These are phyloP conservation scores for Boloria selene DNA, from an alignment of 2,888 invertebrate species.

Conservation along the genomic window DNA sequence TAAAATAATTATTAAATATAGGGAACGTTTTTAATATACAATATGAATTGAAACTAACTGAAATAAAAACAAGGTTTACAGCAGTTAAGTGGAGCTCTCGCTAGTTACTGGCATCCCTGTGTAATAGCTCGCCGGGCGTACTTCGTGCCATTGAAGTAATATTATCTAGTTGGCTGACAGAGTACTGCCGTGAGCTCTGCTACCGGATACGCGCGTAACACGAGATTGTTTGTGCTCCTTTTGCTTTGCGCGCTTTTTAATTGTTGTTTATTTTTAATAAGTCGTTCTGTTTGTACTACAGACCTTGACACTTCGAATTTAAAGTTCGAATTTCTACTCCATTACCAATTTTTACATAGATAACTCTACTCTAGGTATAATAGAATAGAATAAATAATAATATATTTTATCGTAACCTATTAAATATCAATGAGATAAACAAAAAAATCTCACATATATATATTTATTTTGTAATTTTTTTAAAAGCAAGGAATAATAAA, in stretches of 20 bases:
- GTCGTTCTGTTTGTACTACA: constrained; percentile 17
- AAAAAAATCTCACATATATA: too few relatives aligned
- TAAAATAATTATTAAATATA: too few relatives aligned
- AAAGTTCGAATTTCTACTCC: constrained; percentile 13
- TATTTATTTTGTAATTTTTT: too few relatives aligned
- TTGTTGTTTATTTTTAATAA: constrained; percentile 31
- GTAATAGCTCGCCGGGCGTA: constrained; percentile 44
- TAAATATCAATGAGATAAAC: background rate
- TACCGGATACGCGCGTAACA: constrained; percentile 52
- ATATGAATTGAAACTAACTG: background rate
- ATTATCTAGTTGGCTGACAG: constrained; percentile 51
- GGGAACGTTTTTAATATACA: too few relatives aligned
- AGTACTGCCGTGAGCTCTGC: constrained; percentile 46
- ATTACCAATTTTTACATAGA: constrained; percentile 1
- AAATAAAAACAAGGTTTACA: too few relatives aligned
- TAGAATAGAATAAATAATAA: too few relatives aligned
- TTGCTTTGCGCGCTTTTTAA: constrained; percentile 35
- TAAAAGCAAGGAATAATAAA: too few relatives aligned
- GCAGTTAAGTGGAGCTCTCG: background rate
- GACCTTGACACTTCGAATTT: constrained; percentile 27
- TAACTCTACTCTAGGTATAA: background rate
- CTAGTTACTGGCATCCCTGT: constrained; percentile 33
- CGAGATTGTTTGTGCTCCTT: constrained; percentile 43
- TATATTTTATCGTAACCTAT: background rate
- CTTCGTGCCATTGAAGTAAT: constrained; percentile 67